Evolutionary conservation across 1,140 invertebrate species (phyloP), one percentile per base, ranked within the genome.

Genomic region (Tetraneura akinire): DNA sequence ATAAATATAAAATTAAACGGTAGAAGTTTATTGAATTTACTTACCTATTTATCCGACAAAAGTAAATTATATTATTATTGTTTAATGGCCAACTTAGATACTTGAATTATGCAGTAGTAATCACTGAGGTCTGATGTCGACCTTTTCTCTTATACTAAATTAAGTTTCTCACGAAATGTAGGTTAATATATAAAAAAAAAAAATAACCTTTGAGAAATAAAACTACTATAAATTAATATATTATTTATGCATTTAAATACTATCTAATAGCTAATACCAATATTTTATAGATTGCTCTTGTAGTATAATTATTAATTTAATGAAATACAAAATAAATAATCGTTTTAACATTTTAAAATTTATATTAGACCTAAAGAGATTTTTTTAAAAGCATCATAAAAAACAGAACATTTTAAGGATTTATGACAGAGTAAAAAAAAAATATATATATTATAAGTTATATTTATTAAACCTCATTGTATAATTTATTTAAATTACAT

Each of bases 21-120:
- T 37, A 37, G 32, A 4, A 37, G 45, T 71, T 71, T 45, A 29
- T 51, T 51, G 68, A 51, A 71, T 37, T 37, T 37, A 37, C 32
- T 37, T 37, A 37, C 32, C 8, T 37, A 37, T 8, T 37, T 37
- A 37, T 8, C 32, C 23, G 47, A 37, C 14, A 16, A 21, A 51
- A 70, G n/a, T 16, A 29, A 71, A 49, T 51, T 49, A 71, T 51
- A 71, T 49, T 51, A 51, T 71, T 23, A 66, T 66, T 66, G 37
- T 68, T 68, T 68, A 68, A 21, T 68, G 47, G 47, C 66, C 42
- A 37, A 9, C 45, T 9, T n/a, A 23, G 45, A n/a, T n/a, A n/a
- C n/a, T 71, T 51, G 32, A 47, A 47, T 47, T 68, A n/a, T n/a
- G n/a, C 66, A 51, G 45, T 51, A 71, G 68, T 29, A n/a, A n/a